Percentiles rank a stretch among this genome's conserved stretches.
Evolutionary conservation across 2,888 invertebrate species (phyloP).

Genomic region (Sabatieria punctata): DNA sequence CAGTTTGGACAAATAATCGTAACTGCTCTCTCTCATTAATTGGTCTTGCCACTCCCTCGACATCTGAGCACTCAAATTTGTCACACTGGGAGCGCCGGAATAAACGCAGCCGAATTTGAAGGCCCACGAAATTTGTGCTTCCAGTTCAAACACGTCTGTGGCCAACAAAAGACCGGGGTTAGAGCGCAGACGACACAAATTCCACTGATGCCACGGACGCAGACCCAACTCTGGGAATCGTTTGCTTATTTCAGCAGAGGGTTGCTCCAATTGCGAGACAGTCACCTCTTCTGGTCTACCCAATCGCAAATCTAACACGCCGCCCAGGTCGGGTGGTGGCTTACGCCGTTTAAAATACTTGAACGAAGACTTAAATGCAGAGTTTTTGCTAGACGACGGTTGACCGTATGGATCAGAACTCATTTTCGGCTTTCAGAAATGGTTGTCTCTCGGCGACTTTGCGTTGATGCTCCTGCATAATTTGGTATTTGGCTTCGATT

Average conservation of each 20-base stretch:
- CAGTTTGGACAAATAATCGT: constrained; percentile 39
- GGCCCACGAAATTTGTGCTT: no score
- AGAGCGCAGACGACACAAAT: not conserved
- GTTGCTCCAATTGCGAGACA: no score
- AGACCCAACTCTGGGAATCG: not conserved
- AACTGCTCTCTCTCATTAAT: no score
- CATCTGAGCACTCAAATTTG: constrained; percentile 33
- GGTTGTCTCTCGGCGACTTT: no score
- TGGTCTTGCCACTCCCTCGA: constrained; percentile 4
- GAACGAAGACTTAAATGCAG: constrained; percentile 50
- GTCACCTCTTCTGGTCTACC: no score
- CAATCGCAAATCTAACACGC: constrained; percentile 46
- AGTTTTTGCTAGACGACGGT: not conserved
- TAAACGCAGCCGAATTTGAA: no score
- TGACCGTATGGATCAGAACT: not conserved
- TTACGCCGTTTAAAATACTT: constrained; percentile 60
- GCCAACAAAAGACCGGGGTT: constrained; percentile 26
- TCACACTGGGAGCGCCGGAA: constrained; percentile 31
- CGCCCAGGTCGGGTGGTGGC: constrained; percentile 45
- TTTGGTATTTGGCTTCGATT: no score
- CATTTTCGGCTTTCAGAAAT: no score
- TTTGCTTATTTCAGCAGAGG: no score
- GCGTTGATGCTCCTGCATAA: no score
- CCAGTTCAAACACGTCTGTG: no score
- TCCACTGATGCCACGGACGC: not conserved